Evolutionary conservation across 2,797 vertebrate species (phyloP).

Genomic region (Astyanax mexicanus): DNA sequence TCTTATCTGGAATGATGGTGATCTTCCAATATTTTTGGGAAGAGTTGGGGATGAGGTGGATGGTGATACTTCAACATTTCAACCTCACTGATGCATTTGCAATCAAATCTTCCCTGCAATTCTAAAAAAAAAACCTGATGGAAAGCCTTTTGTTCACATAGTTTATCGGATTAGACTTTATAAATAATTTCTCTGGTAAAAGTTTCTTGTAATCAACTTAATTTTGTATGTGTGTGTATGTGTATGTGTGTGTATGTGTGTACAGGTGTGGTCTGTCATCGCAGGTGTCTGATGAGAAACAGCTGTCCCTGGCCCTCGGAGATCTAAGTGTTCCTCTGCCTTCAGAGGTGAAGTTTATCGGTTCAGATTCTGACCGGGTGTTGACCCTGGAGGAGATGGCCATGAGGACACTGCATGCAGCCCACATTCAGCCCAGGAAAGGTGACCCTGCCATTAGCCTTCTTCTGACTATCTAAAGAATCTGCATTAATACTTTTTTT

Average conservation of each 20-base stretch:
- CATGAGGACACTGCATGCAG: constrained; percentile 85
- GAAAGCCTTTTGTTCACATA: too few species aligned
- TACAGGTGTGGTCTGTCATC: constrained; percentile 88
- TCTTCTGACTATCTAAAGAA: not conserved
- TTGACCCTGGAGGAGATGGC: constrained; percentile 92
- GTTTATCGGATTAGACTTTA: too few species aligned
- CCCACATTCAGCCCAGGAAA: constrained; percentile 74
- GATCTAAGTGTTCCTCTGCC: constrained; percentile 86
- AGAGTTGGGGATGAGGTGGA: too few species aligned
- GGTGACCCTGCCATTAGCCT: constrained; percentile 68
- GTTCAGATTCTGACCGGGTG: constrained; percentile 83
- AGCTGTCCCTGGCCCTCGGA: constrained; percentile 81
- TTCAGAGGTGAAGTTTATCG: constrained; percentile 91
- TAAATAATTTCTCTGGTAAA: not conserved
- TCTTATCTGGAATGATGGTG: too few species aligned
- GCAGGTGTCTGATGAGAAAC: constrained; percentile 77
- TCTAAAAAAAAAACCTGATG: too few species aligned
- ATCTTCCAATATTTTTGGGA: too few species aligned
- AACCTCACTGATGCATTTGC: too few species aligned
- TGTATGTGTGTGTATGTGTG: constrained; percentile 28
- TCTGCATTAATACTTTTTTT: too few species aligned
- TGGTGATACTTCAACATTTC: too few species aligned
- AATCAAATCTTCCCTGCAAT: too few species aligned
- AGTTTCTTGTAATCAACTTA: not conserved
- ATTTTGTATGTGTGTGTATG: not conserved